Evolutionary conservation across 2,888 invertebrate genomes (phyloP).

Genomic region (Pseudanteris insignis): DNA sequence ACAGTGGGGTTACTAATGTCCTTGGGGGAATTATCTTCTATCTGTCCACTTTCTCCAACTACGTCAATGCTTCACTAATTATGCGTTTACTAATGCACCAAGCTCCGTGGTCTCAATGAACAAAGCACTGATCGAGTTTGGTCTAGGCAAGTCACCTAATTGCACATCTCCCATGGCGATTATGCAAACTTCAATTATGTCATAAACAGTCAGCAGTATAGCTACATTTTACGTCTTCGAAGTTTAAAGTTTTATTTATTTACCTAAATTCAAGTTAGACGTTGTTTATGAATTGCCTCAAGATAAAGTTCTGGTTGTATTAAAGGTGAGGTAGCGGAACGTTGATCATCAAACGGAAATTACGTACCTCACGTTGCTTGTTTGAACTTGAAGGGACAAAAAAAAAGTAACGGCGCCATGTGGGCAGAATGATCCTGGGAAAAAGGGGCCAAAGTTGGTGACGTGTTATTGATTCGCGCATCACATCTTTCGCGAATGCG

Average conservation of each 20-base stretch:
- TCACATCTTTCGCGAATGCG: constrained; percentile 24
- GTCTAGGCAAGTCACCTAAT: no score
- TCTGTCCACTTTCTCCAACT: constrained; percentile 38
- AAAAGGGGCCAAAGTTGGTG: constrained; percentile 13
- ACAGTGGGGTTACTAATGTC: no score
- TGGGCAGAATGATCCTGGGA: not conserved
- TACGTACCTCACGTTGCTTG: not conserved
- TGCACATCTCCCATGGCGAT: constrained; percentile 5
- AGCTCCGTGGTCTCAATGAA: constrained; percentile 11
- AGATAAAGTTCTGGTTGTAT: no score
- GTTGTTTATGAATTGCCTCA: no score
- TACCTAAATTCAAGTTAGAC: no score
- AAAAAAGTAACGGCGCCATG: constrained; percentile 1
- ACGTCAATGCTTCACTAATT: constrained; percentile 38
- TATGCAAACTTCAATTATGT: not conserved
- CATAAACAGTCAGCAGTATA: no score
- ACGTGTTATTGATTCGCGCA: constrained; percentile 28
- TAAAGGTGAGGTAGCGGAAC: no score
- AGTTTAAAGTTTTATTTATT: no score
- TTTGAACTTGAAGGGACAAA: no score
- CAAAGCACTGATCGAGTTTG: constrained; percentile 34
- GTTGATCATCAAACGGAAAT: not conserved
- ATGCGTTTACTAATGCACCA: constrained; percentile 36
- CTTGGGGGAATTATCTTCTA: constrained; percentile 33
- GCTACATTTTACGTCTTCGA: no score